Evolutionary conservation across 2,113 vertebrate species (phyloP).

Genomic region (Narcine bancroftii): DNA sequence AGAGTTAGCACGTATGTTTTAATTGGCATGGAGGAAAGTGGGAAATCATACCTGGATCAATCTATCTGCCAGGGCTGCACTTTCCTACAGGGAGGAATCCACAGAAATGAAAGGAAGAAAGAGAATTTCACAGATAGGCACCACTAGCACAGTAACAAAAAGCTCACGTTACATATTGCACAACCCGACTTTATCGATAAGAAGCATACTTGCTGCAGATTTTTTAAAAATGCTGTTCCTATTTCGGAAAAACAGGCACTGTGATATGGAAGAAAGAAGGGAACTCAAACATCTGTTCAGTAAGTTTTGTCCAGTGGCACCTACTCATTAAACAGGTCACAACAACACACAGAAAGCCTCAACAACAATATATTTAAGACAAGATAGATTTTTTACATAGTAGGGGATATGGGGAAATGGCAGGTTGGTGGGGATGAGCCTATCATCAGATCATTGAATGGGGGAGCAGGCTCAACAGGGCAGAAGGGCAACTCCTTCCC

Average conservation of each 20-base stretch:
- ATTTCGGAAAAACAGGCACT: too few species aligned
- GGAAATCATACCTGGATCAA: constrained; percentile 87
- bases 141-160: neutral
- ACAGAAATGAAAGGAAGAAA: constrained; percentile 47
- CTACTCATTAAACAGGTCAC: neutral
- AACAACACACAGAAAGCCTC: neutral
- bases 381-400: too few species aligned
- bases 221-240: neutral
- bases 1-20: constrained; percentile 28
- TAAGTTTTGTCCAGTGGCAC: neutral
- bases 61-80: constrained; percentile 91
- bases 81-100: constrained; percentile 66
- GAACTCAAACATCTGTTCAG: neutral
- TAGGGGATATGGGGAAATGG: too few species aligned
- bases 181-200: neutral
- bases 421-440: too few species aligned
- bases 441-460: too few species aligned
- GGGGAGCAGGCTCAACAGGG: too few species aligned
- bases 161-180: neutral
- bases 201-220: neutral
- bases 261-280: neutral
- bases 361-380: neutral
- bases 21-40: constrained; percentile 40
- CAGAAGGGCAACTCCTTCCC: too few species aligned
- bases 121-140: constrained; percentile 39